Base-by-base conservation (phyloP, 30 jellyfish, hydroid and myxozoan genomes). In the Aurelia coerulea region DNA sequence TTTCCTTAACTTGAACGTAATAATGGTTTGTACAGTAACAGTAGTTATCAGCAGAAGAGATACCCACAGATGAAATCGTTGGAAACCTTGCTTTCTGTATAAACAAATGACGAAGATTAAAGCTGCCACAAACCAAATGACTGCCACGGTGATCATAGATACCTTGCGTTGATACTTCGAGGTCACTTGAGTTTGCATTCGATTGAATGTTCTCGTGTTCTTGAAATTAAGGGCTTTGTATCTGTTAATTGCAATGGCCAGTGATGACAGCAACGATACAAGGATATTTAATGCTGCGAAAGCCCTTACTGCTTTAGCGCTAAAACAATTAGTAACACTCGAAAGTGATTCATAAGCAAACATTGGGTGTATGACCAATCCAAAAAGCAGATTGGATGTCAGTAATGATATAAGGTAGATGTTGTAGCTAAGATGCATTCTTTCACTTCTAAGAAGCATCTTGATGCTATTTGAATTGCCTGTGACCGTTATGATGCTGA, bases 401-500 rank as follows among this genome's bases (percentile, higher is more conserved):
- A 79, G 89, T 51, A 79, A 66, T 19, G 89, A 79, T 29, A 63
- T 23, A 17, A 79, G 62, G 71, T 79, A 79, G 2, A 79, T 49
- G 16, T 62, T 79, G 59, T 79, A 79, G 32, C 34, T 66, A 11
- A 39, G 72, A 42, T 5, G 5, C 65, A 78, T 65, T 16, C 34
- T 29, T 11, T 33, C 11, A 50, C 62, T 49, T 17, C 50, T 79
- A 11, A 79, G 37, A 10, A 65, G 2, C 62, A 46, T 63, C 11
- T 33, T 18, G 23, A 79, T 79, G 63, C 89, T 64, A 1, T 42
- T 15, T 15, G 54, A 58, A 64, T 46, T 64, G 3, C 80, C 89
- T n/a, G 31, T 39, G 3, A 79, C 56, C 8, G 89, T 64, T 2
- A 66, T 56, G 4, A 65, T 5, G 56, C 89, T 18, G 2, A 79